Evolutionary conservation across 2,113 vertebrate species (phyloP).

Genomic region (Cephalopterus ornatus): DNA sequence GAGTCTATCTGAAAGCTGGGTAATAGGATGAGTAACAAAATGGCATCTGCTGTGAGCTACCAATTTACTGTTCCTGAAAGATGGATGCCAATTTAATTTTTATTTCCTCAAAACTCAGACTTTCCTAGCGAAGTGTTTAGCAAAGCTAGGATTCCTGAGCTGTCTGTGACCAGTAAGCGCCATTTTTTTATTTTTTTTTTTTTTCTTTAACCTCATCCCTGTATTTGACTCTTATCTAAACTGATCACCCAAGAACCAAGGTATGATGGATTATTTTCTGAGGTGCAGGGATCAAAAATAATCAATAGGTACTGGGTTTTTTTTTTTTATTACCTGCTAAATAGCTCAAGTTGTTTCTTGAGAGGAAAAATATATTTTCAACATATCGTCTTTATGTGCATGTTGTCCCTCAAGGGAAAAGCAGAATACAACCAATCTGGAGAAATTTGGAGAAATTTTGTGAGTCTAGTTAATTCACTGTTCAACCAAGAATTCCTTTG

Average conservation of each 20-base stretch:
- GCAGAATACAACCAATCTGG: neutral
- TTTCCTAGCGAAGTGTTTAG: neutral
- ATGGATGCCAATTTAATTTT: neutral
- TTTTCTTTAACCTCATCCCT: neutral
- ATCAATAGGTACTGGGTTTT: neutral
- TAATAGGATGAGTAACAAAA: neutral
- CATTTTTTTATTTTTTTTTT: neutral
- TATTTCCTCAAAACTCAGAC: neutral
- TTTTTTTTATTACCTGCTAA: neutral
- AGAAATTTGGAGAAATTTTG: neutral
- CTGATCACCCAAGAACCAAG: neutral
- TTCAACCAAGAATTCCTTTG: neutral
- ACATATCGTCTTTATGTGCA: neutral
- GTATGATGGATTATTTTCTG: neutral
- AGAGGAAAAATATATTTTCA: neutral
- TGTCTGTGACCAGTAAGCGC: accelerated
- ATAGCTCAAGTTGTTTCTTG: neutral
- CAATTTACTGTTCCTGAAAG: neutral
- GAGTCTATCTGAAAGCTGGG: neutral
- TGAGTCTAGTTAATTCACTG: neutral
- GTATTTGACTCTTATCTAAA: neutral
- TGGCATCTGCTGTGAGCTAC: neutral
- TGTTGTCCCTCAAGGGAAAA: neutral
- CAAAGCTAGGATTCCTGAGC: neutral
- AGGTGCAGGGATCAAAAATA: neutral